phyloP scores from a whole-genome alignment of 1,140 invertebrate genomes.

The Tyrophagus putrescentiae region DNA sequence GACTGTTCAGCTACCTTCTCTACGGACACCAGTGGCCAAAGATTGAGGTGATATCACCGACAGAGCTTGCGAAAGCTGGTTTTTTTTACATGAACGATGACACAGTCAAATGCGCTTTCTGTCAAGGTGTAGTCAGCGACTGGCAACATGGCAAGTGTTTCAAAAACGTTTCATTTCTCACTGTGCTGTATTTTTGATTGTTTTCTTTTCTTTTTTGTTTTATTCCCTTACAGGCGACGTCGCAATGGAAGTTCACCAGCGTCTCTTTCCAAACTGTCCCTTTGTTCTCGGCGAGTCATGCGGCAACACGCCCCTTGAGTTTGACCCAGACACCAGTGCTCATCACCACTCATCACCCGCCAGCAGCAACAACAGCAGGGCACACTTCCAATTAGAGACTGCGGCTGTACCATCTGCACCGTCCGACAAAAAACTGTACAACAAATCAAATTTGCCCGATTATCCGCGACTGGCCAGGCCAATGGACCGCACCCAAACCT shows the following conservation, averaged over 20 bases:
- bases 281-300: constrained; percentile 23
- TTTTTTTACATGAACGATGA: constrained; percentile 55
- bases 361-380: background rate
- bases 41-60: constrained; percentile 39
- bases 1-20: background rate
- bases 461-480: constrained; percentile 1
- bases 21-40: constrained; percentile 15
- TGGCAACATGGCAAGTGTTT: constrained; percentile 71
- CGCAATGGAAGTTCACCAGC: constrained; percentile 57
- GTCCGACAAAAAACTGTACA: background rate
- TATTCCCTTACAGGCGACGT: constrained; percentile 45
- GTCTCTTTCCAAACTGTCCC: constrained; percentile 35
- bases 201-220: too few relatives aligned
- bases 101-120: constrained; percentile 66
- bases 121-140: constrained; percentile 65
- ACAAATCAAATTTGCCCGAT: background rate
- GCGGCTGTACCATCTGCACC: too few relatives aligned
- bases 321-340: constrained; percentile 2
- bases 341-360: background rate
- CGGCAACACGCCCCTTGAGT: constrained; percentile 19
- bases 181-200: too few relatives aligned
- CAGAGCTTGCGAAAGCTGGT: constrained; percentile 58
- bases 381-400: too few relatives aligned
- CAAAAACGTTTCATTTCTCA: constrained; percentile 66
- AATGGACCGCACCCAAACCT: background rate